Evolutionary conservation across 2,888 invertebrate genomes (phyloP), one percentile per base, ranked within the genome.

Genomic region (Leptinotarsa haldemani): DNA sequence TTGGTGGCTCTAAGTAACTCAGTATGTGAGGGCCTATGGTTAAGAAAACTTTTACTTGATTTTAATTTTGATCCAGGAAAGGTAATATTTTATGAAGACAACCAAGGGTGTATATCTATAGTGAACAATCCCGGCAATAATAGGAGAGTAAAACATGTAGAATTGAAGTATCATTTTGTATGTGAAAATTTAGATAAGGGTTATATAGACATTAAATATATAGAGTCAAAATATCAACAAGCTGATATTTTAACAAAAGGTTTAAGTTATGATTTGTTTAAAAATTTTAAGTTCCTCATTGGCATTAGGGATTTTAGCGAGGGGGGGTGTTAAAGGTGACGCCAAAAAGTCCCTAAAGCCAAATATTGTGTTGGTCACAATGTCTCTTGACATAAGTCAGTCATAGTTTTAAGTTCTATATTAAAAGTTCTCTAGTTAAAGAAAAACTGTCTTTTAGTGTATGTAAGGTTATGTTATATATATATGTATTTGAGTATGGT

Each of bases 111-210:
- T 63, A 65, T 74, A 53, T 65, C 71, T 46, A 20, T 77, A 4
- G 30, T 74, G 30, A 71, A 71, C 25, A 77, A 75, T 65, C 75
- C 74, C 18, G 69, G 22, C 13, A 74, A 73, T 22, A 73, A 78
- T 70, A 25, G 65, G n/a, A 73, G 76, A 47, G 74, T 76, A 15
- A 76, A 78, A 40, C 74, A 77, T 65, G 70, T 77, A 25, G 78
- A 78, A 58, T 52, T 78, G 4, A 65, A 65, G 46, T 50, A 63
- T 30, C 53, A 71, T 48, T 74, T 74, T 71, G 61, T 77, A 61
- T 67, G 66, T 74, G 77, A 77, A 50, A 58, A 75, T 75, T 15
- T 74, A 5, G 56, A 71, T 18, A 75, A 75, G 18, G 70, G 66
- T 30, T 40, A 7, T 40, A 56, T 73, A 18, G 50, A 63, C 16